Conservation (phyloP, 2,113 vertebrate species). For the Pituophis catenifer region DNA sequence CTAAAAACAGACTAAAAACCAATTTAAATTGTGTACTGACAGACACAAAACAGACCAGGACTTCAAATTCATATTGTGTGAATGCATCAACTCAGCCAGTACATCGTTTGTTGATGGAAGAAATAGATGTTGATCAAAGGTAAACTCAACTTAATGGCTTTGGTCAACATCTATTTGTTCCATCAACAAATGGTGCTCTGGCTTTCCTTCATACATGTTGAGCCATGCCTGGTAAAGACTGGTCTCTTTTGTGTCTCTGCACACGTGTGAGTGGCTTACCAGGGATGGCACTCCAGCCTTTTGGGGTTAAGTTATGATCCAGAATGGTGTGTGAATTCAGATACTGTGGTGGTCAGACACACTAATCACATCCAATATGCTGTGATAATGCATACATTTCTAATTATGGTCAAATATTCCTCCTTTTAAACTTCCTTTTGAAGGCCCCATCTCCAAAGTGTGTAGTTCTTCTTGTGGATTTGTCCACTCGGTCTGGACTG, state of each 20-base stretch:
- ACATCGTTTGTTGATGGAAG: not conserved
- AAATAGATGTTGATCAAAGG: not conserved
- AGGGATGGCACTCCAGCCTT: not conserved
- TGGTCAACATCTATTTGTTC: not conserved
- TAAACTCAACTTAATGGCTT: not conserved
- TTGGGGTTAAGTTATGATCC: not conserved
- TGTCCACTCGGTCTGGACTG: not conserved
- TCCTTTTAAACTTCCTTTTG: not conserved
- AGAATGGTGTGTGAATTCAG: not conserved
- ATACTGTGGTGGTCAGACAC: not conserved
- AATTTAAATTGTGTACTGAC: not conserved
- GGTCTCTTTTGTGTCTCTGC: not conserved
- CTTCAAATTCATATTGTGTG: not conserved
- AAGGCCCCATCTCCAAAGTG: not conserved
- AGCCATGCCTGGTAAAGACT: not conserved
- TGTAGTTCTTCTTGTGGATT: not conserved
- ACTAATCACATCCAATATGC: not conserved
- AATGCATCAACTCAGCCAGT: not conserved
- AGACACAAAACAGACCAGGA: not conserved
- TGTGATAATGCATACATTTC: not conserved
- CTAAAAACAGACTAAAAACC: no score
- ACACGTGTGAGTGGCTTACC: not conserved
- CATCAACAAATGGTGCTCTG: not conserved
- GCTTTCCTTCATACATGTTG: not conserved
- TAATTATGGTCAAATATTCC: not conserved